Percentiles rank a stretch among this genome's conserved stretches.
Conservation (phyloP, 2,797 vertebrate genomes). For the Poeciliopsis presidionis region DNA sequence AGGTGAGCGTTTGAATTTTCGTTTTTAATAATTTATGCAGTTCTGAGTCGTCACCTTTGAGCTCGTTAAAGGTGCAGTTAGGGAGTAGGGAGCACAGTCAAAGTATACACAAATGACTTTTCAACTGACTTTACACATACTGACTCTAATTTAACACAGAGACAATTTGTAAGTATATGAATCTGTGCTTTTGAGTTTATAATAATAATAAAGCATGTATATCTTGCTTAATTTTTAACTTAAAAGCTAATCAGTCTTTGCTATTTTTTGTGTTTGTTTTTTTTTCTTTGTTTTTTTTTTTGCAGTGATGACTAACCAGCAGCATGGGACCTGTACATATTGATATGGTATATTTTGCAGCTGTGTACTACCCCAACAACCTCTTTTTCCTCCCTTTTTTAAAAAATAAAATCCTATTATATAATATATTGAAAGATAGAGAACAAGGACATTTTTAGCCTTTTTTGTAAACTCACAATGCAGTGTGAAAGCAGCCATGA, state of each 20-base stretch:
- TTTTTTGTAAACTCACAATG: conserved; percentile 46
- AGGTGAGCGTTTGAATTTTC: conserved; percentile 76
- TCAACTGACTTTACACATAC: conserved; percentile 34
- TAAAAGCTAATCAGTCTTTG: conserved; percentile 41
- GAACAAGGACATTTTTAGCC: conserved; percentile 60
- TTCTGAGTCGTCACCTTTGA: conserved; percentile 10
- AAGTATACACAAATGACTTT: not conserved
- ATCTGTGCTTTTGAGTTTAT: conserved; percentile 29
- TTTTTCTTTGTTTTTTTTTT: too few species aligned
- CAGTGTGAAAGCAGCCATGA: conserved; percentile 45
- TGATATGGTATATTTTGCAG: conserved; percentile 89
- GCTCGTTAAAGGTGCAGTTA: not conserved
- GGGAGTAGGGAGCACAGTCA: conserved; percentile 5
- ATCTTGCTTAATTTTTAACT: conserved; percentile 15
- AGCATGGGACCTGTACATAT: conserved; percentile 89
- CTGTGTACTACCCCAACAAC: conserved; percentile 74
- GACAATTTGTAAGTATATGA: conserved; percentile 71
- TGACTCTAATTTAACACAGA: conserved; percentile 70
- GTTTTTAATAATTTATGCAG: conserved; percentile 23
- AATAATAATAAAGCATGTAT: conserved; percentile 32
- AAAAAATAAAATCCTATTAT: conserved; percentile 85
- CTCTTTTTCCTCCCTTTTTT: conserved; percentile 48
- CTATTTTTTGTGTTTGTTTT: conserved; percentile 60
- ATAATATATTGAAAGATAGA: conserved; percentile 91
- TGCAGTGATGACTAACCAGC: conserved; percentile 91